These are phyloP conservation scores for Agapornis canus DNA, from an alignment of 2,797 vertebrate genomes.

Conservation along the genomic window DNA sequence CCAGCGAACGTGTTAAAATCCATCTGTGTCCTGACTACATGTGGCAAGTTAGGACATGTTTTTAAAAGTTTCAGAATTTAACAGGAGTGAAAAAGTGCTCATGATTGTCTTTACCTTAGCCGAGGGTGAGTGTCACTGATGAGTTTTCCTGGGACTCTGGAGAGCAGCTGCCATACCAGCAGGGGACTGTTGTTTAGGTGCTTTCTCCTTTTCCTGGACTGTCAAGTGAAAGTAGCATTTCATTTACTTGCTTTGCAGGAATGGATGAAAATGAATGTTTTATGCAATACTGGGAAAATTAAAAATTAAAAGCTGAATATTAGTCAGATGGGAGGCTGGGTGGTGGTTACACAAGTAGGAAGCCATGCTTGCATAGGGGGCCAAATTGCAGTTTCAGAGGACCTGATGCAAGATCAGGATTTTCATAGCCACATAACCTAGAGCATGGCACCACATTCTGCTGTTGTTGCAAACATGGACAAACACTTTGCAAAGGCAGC, in stretches of 20 bases:
- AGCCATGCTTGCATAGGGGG: background rate
- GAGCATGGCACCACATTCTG: background rate
- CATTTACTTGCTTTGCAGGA: background rate
- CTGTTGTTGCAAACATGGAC: background rate
- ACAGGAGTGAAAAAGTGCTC: background rate
- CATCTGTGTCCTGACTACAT: background rate
- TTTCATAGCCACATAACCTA: background rate
- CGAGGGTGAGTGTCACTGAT: background rate
- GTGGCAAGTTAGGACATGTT: background rate
- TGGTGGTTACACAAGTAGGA: background rate
- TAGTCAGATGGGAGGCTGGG: background rate
- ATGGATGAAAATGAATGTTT: background rate
- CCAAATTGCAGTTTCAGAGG: background rate
- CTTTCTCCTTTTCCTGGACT: background rate
- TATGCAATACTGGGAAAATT: background rate
- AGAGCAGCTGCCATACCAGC: background rate
- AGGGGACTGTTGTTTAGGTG: background rate
- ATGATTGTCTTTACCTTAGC: background rate
- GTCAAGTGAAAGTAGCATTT: background rate
- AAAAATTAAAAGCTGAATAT: background rate
- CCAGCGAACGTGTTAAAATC: constrained; percentile 57
- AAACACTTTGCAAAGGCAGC: background rate
- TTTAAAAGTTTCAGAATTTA: constrained; percentile 8
- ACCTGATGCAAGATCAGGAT: background rate
- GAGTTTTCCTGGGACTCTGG: background rate